Percentiles rank a stretch among this genome's conserved stretches.
phyloP scores from a whole-genome alignment of 2,113 vertebrate species.

The Calypte anna region DNA sequence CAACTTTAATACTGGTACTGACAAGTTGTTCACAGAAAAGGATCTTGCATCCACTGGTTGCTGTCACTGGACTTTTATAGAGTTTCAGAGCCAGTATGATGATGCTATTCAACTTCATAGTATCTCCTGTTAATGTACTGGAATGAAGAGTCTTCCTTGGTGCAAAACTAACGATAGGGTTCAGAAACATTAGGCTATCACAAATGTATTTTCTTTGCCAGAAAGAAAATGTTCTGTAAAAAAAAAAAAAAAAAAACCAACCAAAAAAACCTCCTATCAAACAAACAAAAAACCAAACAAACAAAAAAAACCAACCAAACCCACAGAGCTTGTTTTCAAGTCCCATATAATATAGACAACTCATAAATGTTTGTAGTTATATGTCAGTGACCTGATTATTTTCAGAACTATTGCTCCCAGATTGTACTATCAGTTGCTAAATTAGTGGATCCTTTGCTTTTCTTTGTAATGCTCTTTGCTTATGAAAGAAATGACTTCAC shows the following conservation, averaged over 20 bases:
- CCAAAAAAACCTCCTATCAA: too few species aligned
- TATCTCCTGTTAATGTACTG: neutral
- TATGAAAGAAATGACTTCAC: neutral
- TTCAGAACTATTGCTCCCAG: neutral
- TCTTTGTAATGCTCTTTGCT: neutral
- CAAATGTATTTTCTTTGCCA: neutral
- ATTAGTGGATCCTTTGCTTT: neutral
- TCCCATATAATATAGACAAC: neutral
- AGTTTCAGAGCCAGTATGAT: neutral
- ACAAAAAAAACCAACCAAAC: too few species aligned
- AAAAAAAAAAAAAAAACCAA: neutral
- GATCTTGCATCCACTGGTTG: neutral
- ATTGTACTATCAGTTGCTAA: neutral
- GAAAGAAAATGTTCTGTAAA: neutral
- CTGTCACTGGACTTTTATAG: neutral
- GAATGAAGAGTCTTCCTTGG: neutral
- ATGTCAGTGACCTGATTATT: neutral
- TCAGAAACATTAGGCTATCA: neutral
- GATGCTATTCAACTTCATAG: neutral
- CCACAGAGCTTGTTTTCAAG: neutral
- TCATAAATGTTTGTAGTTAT: neutral
- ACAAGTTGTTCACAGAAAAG: neutral
- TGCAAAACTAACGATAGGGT: neutral
- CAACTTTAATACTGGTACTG: neutral
- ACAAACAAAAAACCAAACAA: too few species aligned